phyloP scores from a whole-genome alignment of 1,140 invertebrate genomes.

The Drosophila subobscura region DNA sequence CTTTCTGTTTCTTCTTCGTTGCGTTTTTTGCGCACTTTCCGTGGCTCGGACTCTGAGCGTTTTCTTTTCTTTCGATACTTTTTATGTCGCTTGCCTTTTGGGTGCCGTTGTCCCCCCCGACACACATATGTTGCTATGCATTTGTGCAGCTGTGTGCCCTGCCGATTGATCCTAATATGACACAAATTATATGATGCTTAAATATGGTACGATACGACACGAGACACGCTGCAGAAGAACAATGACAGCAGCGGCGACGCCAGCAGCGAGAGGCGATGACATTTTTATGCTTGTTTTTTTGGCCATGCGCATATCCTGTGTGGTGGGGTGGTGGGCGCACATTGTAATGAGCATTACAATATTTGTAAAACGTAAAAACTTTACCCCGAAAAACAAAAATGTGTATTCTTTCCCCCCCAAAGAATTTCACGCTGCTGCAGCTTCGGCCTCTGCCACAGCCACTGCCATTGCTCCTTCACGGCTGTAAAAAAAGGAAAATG shows the following conservation, averaged over 20 bases:
- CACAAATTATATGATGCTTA: constrained; percentile 83
- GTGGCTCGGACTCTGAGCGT: constrained; percentile 44
- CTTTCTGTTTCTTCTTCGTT: constrained; percentile 16
- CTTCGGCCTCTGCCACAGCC: background rate
- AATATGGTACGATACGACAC: constrained; percentile 38
- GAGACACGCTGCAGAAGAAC: constrained; percentile 60
- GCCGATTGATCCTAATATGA: constrained; percentile 84
- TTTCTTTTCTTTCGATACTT: constrained; percentile 54
- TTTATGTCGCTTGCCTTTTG: constrained; percentile 76
- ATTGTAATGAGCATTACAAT: constrained; percentile 68
- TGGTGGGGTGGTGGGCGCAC: background rate
- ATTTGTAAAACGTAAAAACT: constrained; percentile 75
- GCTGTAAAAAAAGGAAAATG: constrained; percentile 23
- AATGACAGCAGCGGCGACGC: constrained; percentile 56
- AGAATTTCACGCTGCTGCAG: constrained; percentile 41
- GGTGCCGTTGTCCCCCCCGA: background rate
- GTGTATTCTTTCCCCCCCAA: constrained; percentile 34
- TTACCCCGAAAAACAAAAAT: constrained; percentile 42
- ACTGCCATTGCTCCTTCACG: background rate
- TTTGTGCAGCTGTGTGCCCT: constrained; percentile 46
- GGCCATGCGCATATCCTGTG: constrained; percentile 60
- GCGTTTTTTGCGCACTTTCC: constrained; percentile 72
- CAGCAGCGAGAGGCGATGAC: constrained; percentile 53
- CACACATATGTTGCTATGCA: background rate
- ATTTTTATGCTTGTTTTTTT: constrained; percentile 74